Evolutionary conservation across 2,113 vertebrate genomes (phyloP), one percentile per base, ranked within the genome.

Genomic region (Lepidiolamprologus cunningtoni): DNA sequence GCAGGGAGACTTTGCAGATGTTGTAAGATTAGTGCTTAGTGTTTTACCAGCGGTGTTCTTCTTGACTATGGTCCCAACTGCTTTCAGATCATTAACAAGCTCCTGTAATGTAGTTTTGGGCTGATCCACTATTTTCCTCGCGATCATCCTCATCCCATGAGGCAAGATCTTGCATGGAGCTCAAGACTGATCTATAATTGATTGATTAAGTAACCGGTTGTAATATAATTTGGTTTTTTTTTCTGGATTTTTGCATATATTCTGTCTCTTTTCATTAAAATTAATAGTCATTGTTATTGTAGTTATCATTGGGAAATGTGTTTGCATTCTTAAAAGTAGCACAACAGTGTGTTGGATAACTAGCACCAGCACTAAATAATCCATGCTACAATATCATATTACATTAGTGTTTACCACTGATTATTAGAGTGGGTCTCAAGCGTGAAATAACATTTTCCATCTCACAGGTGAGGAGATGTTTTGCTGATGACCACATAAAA

Each of bases 371-470:
- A 28, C 8, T 40, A 19, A 33, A n/a, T 58, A 13, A 61, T 10
- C 17, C 37, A 26, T 8, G 35, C 19, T 53, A 55, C 71, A 50
- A 57, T 42, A 66, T 52, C 80, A 86, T 45, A 81, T 66, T 23
- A 7, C 11, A 66, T 66, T 57, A 26, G 23, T 13, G 12, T n/a
- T n/a, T 23, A 17, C 16, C 37, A n/a, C 21, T 42, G 19, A 31
- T 87, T 16, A 66, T 81, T 37, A 50, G 23, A 19, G 45, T 13
- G 63, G 12, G 63, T 14, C 52, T 88, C 61, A 81, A 81, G 71
- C 12, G 2, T 79, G 81, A 81, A 86, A 84, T 86, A 83, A 84
- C 73, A 35, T 21, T 45, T 73, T 81, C 80, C 58, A 31, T 82
- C 50, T 31, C 7, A 50, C 26, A 83, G 35, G 73, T 80, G 7